Conservation (phyloP, 2,888 invertebrate species). For the Lycophotia porphyrea region DNA sequence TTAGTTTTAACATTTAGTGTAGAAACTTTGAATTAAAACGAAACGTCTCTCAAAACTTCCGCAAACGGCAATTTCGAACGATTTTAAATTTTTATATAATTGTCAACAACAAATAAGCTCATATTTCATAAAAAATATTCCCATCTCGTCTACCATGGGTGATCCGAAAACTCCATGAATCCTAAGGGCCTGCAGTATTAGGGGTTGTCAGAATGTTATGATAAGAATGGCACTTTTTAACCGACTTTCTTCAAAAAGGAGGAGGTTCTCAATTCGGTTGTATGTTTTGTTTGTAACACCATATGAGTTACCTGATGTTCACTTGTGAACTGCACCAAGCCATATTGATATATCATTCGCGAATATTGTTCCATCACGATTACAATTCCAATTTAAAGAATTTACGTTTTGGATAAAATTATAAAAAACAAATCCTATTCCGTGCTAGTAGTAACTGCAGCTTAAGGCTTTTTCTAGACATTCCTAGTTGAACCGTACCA, state of each 20-base stretch:
- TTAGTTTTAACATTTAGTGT: not conserved
- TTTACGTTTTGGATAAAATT: not conserved
- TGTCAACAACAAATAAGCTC: not conserved
- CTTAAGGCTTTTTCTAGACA: not conserved
- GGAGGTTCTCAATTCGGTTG: no score
- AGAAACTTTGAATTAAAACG: not conserved
- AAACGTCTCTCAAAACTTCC: constrained; percentile 3
- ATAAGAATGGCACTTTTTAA: not conserved
- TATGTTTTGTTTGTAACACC: not conserved
- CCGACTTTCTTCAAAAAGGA: no score
- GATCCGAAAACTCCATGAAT: not conserved
- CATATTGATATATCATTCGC: not conserved
- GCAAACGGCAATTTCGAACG: not conserved
- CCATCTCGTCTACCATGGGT: not conserved
- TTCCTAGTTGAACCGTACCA: not conserved
- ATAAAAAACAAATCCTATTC: not conserved
- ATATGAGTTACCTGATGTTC: not conserved
- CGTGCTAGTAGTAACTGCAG: not conserved
- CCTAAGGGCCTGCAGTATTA: not conserved
- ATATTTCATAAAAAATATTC: not conserved
- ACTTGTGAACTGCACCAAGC: not conserved
- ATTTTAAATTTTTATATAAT: not conserved
- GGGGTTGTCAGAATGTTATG: not conserved
- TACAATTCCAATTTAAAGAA: not conserved
- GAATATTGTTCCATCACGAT: not conserved